Evolutionary conservation across 1,140 invertebrate genomes (phyloP).

Genomic region (Apis florea): DNA sequence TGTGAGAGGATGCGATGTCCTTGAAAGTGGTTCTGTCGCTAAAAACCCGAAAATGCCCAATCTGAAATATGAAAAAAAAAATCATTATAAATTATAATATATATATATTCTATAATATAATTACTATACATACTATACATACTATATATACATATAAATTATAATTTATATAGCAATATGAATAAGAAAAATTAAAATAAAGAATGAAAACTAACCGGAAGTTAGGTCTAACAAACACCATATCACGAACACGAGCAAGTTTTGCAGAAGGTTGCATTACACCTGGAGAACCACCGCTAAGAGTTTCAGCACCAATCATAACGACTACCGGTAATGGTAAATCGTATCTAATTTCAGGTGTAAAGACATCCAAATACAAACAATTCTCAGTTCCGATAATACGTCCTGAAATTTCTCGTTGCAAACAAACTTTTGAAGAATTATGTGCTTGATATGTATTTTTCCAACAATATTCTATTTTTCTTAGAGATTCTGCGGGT

Average conservation of each 20-base stretch:
- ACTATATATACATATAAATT: neutral
- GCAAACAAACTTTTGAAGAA: constrained; percentile 84
- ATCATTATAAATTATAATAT: neutral
- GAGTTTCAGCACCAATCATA: constrained; percentile 87
- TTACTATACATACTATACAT: too few relatives aligned
- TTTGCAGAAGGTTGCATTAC: constrained; percentile 84
- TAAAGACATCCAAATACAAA: constrained; percentile 89
- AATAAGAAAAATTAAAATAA: neutral
- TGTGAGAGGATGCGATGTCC: constrained; percentile 85
- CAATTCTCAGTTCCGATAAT: constrained; percentile 89
- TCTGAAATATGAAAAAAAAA: constrained; percentile 64
- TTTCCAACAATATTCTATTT: constrained; percentile 90
- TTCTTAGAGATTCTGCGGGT: constrained; percentile 84
- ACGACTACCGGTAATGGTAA: constrained; percentile 90
- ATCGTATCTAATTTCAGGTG: constrained; percentile 87
- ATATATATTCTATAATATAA: neutral
- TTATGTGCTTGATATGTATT: constrained; percentile 87
- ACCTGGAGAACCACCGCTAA: constrained; percentile 87
- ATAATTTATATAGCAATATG: too few relatives aligned
- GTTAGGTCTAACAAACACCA: constrained; percentile 91
- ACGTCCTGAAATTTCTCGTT: constrained; percentile 84
- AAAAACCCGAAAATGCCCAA: constrained; percentile 90
- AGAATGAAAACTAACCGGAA: constrained; percentile 80
- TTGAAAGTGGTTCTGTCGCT: constrained; percentile 85
- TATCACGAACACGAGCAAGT: constrained; percentile 86